Evolutionary conservation across 2,797 vertebrate species (phyloP).

Genomic region (Enteromius mattozi): DNA sequence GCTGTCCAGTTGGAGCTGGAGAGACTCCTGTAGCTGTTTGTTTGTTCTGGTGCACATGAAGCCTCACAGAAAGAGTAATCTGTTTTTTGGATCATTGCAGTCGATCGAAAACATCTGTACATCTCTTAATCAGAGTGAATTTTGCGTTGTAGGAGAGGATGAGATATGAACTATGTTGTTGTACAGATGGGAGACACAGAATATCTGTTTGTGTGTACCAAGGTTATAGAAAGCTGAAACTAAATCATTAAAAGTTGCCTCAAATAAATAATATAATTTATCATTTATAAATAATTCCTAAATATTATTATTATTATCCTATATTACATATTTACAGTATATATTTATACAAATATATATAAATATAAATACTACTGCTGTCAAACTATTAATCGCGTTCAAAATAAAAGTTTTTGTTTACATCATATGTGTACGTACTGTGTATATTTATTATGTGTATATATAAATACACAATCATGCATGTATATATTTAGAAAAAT

Average conservation of each 20-base stretch:
- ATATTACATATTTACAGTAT: no score
- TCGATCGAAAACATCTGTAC: not conserved
- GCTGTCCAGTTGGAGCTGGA: slow-evolving; percentile 40
- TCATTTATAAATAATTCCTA: no score
- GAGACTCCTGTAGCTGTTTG: slow-evolving; percentile 31
- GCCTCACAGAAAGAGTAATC: slow-evolving; percentile 10
- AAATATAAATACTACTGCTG: no score
- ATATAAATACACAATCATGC: no score
- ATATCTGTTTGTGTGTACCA: not conserved
- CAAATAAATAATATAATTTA: no score
- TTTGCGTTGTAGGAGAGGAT: not conserved
- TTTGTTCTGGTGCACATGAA: slow-evolving; percentile 19
- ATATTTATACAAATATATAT: no score
- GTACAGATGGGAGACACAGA: not conserved
- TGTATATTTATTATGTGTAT: no score
- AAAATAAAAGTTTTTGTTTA: no score
- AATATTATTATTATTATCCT: no score
- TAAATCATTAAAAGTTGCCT: not conserved
- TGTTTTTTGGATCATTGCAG: not conserved
- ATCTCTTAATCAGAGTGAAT: not conserved
- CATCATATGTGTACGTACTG: no score
- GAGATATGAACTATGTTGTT: not conserved
- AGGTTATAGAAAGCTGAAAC: not conserved
- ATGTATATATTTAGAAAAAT: no score
- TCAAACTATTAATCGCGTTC: no score